Evolutionary conservation across 1,140 invertebrate species (phyloP).

Genomic region (Popillia japonica): DNA sequence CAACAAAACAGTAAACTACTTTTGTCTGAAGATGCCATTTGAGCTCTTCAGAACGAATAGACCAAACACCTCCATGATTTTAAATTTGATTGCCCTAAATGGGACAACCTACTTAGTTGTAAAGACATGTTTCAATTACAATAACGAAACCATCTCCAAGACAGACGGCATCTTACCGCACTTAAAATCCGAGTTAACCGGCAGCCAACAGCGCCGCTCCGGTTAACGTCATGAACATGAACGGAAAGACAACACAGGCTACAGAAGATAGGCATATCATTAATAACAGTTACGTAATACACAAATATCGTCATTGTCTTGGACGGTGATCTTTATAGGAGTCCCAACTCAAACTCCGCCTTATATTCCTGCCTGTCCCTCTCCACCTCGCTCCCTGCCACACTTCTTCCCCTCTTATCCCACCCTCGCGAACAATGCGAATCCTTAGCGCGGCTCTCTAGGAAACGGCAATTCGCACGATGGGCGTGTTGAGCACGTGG

Average conservation of each 20-base stretch:
- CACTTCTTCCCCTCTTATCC: background rate
- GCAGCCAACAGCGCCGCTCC: background rate
- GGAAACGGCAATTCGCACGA: conserved; percentile 53
- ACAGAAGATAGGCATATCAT: conserved; percentile 13
- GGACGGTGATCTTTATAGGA: conserved; percentile 47
- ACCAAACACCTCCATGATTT: no score
- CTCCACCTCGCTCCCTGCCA: conserved; percentile 31
- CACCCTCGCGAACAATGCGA: conserved; percentile 54
- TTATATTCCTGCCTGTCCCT: conserved; percentile 27
- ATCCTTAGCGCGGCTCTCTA: conserved; percentile 45
- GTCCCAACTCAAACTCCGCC: conserved; percentile 53
- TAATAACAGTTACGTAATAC: conserved; percentile 28
- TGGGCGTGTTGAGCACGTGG: conserved; percentile 57
- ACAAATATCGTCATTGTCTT: conserved; percentile 52
- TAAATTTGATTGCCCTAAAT: no score
- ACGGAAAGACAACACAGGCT: background rate
- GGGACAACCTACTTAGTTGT: no score
- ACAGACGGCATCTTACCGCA: background rate
- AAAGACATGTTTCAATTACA: background rate
- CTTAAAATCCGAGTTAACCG: background rate
- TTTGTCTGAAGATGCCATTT: no score
- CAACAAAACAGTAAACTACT: no score
- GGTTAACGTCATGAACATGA: background rate
- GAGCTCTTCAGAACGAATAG: no score
- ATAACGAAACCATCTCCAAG: background rate